Evolutionary conservation across 2,888 invertebrate genomes (phyloP), one percentile per base, ranked within the genome.

Genomic region (Flexamia atlantica): DNA sequence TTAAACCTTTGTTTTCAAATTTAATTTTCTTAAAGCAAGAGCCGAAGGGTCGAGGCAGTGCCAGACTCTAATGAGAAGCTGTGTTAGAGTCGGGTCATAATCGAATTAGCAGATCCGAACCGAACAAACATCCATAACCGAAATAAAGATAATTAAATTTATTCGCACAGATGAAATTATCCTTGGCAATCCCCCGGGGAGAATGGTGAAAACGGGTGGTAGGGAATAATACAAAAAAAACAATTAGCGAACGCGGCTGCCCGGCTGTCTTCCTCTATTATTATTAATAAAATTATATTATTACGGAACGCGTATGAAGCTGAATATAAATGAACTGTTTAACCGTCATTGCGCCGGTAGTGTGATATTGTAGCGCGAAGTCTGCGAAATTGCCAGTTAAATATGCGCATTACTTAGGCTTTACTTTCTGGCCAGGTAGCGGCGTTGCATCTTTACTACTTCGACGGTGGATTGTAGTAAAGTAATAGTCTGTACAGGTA

Each of bases 81-180:
- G 57, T 57, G 79, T 57, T 57, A 25, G 28, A 36, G 20, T 25
- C 50, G 23, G 79, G 50, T 57, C 57, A 57, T 83, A 85, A 85
- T 84, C 84, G 83, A 82, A 84, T 85, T 85, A 84, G 85, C 85
- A 74, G 80, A 74, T 84, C 80, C 81, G 72, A 74, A 74, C 82
- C 82, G 74, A 40, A 57, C 82, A 82, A 85, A 85, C 85, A 83
- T 83, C 83, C 85, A 84, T 80, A 85, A 74, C 85, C 60, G 84
- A 84, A 83, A 85, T 85, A 85, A 85, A 85, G 85, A 85, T 85
- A 85, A 85, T 85, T 85, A 83, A 84, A 85, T 85, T 83, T 85
- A 83, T 84, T 79, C 83, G 70, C 53, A 76, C 83, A 46, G 70
- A 82, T 82, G 68, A 82, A 82, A 82, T 82, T 82, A 82, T 70